Evolutionary conservation across 2,888 invertebrate genomes (phyloP), one percentile per base, ranked within the genome.

Genomic region (Drosophila ezoana): DNA sequence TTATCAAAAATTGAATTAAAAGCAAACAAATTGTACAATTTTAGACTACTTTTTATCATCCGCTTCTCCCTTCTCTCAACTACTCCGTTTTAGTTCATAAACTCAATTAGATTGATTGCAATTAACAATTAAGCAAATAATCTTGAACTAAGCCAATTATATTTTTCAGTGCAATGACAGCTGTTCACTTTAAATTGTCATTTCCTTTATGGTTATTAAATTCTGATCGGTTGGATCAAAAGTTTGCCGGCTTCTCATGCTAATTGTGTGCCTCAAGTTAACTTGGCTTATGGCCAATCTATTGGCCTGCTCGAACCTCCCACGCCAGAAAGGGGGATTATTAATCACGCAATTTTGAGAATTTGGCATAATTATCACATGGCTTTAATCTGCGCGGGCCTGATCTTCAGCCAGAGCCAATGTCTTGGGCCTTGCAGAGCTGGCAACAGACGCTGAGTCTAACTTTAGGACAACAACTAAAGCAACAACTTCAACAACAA

Each of bases 401-500:
- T 40, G 37, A 52, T 52, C 38, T 48, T 52, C 52, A 38, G 10
- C 8, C n/a, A n/a, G 23, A 23, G 58, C 14, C 53, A 47, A 16
- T 47, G 32, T 35, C 56, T 64, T 20, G 33, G 5, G 37, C 41
- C 37, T 40, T 33, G 33, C 6, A 28, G 41, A 20, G 35, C 38
- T 51, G 44, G 76, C 63, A 81, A 81, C 40, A 70, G 74, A 64
- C 77, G 66, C 59, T 14, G 9, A 43, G 71, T 69, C 69, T 65
- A 58, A 57, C 58, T 37, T 32, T 49, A 58, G 58, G 47, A 62
- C 68, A 61, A 51, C 71, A 73, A 18, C 62, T n/a, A n/a, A n/a
- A 54, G 32, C 51, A 45, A 62, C 68, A 61, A 51, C 71, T 72
- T n/a, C 23, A 23, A 23, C 23, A 65, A 45, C 61, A 76, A 43